A percentile compares a stretch with the other conserved stretches of the same genome.
Conservation (phyloP, 2,113 vertebrate genomes). For the Fukomys damarensis region DNA sequence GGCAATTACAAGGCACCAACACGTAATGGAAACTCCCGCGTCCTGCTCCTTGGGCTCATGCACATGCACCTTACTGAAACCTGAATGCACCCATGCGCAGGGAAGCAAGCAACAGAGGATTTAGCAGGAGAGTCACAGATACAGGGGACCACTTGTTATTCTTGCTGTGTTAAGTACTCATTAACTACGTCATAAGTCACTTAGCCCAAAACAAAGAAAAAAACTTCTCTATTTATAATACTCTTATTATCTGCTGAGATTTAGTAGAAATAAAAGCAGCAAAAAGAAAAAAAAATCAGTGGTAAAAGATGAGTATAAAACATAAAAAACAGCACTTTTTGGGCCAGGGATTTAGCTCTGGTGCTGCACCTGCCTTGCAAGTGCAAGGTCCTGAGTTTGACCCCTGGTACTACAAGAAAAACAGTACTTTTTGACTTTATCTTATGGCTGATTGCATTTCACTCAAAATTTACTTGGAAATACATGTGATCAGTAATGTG, state of each 20-base stretch:
- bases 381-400: no score
- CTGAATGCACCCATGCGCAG: constrained; percentile 80
- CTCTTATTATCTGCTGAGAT: neutral
- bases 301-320: constrained; percentile 11
- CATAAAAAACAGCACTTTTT: constrained; percentile 16
- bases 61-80: constrained; percentile 85
- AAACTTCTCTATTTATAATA: neutral
- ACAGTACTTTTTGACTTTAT: neutral
- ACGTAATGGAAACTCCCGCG: constrained; percentile 80
- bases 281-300: constrained; percentile 55
- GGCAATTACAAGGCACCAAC: constrained; percentile 81
- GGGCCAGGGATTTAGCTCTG: no score
- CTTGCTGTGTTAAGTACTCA: constrained; percentile 53
- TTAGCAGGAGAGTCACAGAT: constrained; percentile 59
- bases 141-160: constrained; percentile 56
- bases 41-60: constrained; percentile 82
- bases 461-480: constrained; percentile 57
- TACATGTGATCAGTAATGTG: constrained; percentile 9
- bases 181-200: constrained; percentile 29
- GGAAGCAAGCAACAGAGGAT: constrained; percentile 79
- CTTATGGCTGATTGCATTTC: constrained; percentile 47
- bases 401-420: neutral
- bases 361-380: no score
- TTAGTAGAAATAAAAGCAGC: constrained; percentile 30
- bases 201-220: constrained; percentile 25